Evolutionary conservation across 2,113 vertebrate species (phyloP), one percentile per base, ranked within the genome.

Genomic region (Petromus typicus): DNA sequence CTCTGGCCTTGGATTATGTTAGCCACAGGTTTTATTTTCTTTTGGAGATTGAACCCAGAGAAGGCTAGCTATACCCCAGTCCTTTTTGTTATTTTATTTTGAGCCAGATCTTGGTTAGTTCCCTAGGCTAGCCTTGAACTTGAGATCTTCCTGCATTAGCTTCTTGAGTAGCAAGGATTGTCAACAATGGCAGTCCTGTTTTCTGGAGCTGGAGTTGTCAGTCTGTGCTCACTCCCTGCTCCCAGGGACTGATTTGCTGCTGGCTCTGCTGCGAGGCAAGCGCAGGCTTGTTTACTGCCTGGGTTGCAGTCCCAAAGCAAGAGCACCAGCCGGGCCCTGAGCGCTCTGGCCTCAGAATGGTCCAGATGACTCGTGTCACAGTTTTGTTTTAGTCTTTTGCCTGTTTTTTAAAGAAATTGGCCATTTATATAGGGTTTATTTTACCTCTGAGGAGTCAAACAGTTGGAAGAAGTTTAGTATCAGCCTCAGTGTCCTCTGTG

Each of bases 221-320:
- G 75, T 9, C 22, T 92, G 63, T 23, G 66, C 48, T 78, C 37
- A 22, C n/a, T n/a, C n/a, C 34, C 86, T 51, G 40, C 64, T 79
- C 34, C 20, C 13, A 0, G 69, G n/a, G n/a, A n/a, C n/a, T 51
- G 54, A 43, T 63, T 10, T 1, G 17, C 48, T 32, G 48, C 17
- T 7, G 61, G 22, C 30, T 3, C 3, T 66, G 30, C 3, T 3
- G 13, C 32, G 37, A 45, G 6, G 8, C 75, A 57, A 27, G 43
- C 12, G 0, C 25, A 16, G n/a, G 0, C 2, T 1, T 45, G 51
- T 0, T 0, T 67, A 51, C 57, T 66, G 54, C 34, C 14, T 37
- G 0, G 11, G 6, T 7, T 12, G 45, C 5, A 4, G 1, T 63
- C 12, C 48, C 20, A 56, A 43, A 45, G 37, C 18, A 7, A 3